Percentiles rank a stretch among this genome's conserved stretches.
Conservation (phyloP, 2,113 vertebrate species). For the Sarotherodon lohbergeri region DNA sequence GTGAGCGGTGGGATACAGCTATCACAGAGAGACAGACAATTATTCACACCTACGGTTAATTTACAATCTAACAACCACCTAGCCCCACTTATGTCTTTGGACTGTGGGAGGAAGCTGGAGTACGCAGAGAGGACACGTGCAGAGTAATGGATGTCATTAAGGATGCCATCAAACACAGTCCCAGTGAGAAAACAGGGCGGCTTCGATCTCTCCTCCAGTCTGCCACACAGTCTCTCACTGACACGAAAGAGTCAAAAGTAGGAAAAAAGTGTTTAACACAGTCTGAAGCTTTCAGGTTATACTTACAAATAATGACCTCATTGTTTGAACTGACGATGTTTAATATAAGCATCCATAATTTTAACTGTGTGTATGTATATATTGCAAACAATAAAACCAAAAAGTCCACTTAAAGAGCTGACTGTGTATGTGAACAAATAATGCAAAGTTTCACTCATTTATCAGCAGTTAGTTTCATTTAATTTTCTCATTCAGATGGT, state of each 20-base stretch:
- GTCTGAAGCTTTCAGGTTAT: not conserved
- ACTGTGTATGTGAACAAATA: not conserved
- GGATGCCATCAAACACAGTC: not conserved
- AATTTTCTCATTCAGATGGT: rapidly evolving
- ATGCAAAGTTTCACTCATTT: not conserved
- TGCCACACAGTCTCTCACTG: not conserved
- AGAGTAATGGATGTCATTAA: not conserved
- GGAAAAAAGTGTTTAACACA: not conserved
- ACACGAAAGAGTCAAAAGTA: not conserved
- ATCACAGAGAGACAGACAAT: not conserved
- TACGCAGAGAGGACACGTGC: not conserved
- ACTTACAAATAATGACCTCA: not conserved
- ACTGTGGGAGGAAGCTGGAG: not conserved
- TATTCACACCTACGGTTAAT: not conserved
- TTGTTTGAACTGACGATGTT: not conserved
- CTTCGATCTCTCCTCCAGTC: not conserved
- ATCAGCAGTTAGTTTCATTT: rapidly evolving
- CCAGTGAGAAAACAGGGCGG: not conserved
- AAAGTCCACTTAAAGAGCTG: rapidly evolving
- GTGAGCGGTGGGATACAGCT: not conserved
- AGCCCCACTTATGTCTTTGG: not conserved
- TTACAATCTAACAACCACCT: rapidly evolving
- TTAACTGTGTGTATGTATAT: not conserved
- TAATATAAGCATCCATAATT: not conserved
- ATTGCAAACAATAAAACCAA: not conserved